A percentile compares a stretch with the other conserved stretches of the same genome.
These are phyloP conservation scores for Galbula dea DNA, from an alignment of 2,113 vertebrate species.

Conservation along the genomic window DNA sequence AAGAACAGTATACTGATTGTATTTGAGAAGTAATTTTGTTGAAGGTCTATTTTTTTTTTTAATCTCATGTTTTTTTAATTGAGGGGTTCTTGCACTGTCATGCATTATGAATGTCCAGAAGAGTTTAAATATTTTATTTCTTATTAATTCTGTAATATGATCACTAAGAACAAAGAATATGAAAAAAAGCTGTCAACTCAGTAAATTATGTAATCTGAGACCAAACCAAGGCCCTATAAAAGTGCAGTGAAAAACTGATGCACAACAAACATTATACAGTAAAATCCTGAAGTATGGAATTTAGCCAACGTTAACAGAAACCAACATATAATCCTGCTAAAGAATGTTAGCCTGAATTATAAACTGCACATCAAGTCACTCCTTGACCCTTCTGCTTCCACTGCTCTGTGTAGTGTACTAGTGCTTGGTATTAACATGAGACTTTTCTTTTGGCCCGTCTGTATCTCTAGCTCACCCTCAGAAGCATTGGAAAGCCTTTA, in stretches of 20 bases:
- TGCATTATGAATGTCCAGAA: not conserved
- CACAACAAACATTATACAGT: not conserved
- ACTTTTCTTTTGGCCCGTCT: not conserved
- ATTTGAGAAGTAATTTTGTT: not conserved
- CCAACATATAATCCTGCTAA: not conserved
- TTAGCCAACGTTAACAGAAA: not conserved
- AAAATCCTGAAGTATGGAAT: not conserved
- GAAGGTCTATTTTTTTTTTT: not conserved
- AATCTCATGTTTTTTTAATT: not conserved
- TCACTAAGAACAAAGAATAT: not conserved
- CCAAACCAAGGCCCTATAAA: not conserved
- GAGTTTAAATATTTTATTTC: not conserved
- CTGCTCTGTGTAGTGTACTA: not conserved
- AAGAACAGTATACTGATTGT: not conserved
- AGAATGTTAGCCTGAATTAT: not conserved
- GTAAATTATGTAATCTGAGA: not conserved
- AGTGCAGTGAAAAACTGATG: not conserved
- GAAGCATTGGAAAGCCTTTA: not conserved
- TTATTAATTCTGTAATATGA: not conserved
- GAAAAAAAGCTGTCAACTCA: not conserved
- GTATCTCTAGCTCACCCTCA: not conserved
- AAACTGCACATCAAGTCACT: not conserved
- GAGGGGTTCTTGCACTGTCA: not conserved
- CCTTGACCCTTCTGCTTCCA: not conserved
- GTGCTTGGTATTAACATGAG: not conserved